A percentile compares a stretch with the other conserved stretches of the same genome.
Evolutionary conservation across 2,113 vertebrate species (phyloP).

Genomic region (Caretta caretta): DNA sequence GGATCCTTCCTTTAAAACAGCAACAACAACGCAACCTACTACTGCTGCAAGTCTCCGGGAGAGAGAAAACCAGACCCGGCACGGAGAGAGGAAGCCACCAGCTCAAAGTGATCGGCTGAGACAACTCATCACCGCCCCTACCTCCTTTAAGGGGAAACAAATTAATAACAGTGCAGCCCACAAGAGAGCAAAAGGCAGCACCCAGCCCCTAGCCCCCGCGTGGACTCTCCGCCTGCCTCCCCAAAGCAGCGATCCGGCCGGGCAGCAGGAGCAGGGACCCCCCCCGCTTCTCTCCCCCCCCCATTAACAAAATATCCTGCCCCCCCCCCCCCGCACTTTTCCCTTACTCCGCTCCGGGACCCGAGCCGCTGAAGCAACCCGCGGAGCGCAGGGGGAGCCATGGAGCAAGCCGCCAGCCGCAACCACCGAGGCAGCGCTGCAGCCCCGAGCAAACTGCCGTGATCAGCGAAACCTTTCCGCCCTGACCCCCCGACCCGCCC

Average conservation of each 20-base stretch:
- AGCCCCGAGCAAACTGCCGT: slow-evolving; percentile 39
- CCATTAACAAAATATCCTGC: background rate
- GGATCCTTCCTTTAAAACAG: background rate
- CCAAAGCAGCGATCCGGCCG: background rate
- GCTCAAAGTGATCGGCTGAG: slow-evolving; percentile 1
- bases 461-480: slow-evolving; percentile 59
- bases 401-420: slow-evolving; percentile 43
- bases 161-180: background rate
- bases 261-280: background rate
- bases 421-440: slow-evolving; percentile 14
- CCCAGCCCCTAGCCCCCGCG: background rate
- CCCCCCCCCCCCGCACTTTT: background rate
- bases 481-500: background rate
- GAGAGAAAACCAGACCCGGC: slow-evolving; percentile 22
- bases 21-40: background rate
- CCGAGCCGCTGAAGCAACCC: background rate
- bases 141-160: background rate
- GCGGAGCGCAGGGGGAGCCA: slow-evolving; percentile 52
- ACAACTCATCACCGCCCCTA: background rate
- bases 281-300: background rate
- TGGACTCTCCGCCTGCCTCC: background rate
- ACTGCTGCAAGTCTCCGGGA: slow-evolving; percentile 40
- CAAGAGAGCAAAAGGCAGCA: background rate
- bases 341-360: background rate
- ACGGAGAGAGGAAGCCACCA: background rate